These are phyloP conservation scores for Melinopterus prodromus DNA, from an alignment of 2,888 invertebrate genomes.

Conservation along the genomic window DNA sequence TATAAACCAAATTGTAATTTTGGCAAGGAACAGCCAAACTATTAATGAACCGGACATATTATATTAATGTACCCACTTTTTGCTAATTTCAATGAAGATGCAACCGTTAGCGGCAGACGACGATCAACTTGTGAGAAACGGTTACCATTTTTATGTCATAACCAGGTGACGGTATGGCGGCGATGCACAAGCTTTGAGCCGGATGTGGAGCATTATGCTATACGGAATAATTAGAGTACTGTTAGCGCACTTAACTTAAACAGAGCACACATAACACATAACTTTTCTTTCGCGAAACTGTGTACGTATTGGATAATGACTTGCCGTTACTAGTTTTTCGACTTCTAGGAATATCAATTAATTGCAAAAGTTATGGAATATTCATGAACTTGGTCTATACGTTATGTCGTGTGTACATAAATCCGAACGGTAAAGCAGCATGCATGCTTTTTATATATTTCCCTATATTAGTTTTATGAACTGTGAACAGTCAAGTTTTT, in stretches of 20 bases:
- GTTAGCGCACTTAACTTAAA: not conserved
- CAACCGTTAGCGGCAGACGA: not conserved
- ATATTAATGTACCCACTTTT: too few relatives aligned
- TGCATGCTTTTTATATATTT: too few relatives aligned
- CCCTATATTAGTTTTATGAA: not conserved
- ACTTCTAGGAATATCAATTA: constrained; percentile 4
- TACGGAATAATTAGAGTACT: constrained; percentile 4
- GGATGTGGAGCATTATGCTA: not conserved
- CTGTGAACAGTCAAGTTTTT: too few relatives aligned
- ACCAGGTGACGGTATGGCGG: not conserved
- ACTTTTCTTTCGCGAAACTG: not conserved
- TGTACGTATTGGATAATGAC: not conserved
- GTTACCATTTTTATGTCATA: not conserved
- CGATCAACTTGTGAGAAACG: not conserved
- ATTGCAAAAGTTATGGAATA: not conserved
- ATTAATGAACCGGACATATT: too few relatives aligned
- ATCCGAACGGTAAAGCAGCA: not conserved
- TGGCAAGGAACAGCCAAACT: too few relatives aligned
- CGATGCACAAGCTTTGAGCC: not conserved
- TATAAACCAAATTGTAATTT: too few relatives aligned
- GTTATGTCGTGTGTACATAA: not conserved
- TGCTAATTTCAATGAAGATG: not conserved
- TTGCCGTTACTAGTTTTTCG: not conserved
- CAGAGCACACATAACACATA: not conserved
- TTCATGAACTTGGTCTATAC: not conserved